Evolutionary conservation across 2,797 vertebrate species (phyloP).

Genomic region (Anisognathus igniventris): DNA sequence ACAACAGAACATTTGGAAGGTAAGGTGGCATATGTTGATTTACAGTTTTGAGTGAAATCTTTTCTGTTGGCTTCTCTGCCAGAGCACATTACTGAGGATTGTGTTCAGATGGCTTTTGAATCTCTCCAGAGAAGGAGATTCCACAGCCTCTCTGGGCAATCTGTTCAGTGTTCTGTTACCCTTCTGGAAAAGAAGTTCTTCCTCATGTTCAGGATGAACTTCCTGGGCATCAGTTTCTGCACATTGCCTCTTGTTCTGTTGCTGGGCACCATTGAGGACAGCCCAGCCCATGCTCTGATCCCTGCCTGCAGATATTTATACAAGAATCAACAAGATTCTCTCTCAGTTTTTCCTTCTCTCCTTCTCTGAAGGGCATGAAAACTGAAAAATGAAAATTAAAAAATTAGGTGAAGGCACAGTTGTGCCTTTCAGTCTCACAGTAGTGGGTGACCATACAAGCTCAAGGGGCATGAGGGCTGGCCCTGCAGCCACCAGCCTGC

Average conservation of each 20-base stretch:
- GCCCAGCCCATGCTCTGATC: neutral
- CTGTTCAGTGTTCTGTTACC: neutral
- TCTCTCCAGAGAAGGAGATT: neutral
- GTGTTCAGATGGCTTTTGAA: neutral
- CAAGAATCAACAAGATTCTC: neutral
- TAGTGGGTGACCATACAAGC: too few species aligned
- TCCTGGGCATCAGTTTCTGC: neutral
- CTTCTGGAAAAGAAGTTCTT: neutral
- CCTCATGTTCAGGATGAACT: neutral
- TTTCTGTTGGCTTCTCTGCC: neutral
- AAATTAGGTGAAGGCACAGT: neutral
- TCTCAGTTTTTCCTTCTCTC: neutral
- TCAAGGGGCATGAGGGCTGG: neutral
- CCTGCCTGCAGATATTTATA: neutral
- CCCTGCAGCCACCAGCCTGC: neutral
- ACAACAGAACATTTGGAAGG: slow-evolving; percentile 95
- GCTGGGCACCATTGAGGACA: neutral
- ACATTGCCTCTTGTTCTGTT: accelerated
- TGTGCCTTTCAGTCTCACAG: neutral
- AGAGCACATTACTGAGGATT: neutral
- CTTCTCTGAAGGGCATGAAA: neutral
- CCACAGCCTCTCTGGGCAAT: neutral
- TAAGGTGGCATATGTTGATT: slow-evolving; percentile 62
- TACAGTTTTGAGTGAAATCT: neutral
- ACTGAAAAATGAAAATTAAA: neutral